A percentile compares a stretch with the other conserved stretches of the same genome.
Conservation (phyloP, 2,113 vertebrate genomes). For the Cathartes aura region DNA sequence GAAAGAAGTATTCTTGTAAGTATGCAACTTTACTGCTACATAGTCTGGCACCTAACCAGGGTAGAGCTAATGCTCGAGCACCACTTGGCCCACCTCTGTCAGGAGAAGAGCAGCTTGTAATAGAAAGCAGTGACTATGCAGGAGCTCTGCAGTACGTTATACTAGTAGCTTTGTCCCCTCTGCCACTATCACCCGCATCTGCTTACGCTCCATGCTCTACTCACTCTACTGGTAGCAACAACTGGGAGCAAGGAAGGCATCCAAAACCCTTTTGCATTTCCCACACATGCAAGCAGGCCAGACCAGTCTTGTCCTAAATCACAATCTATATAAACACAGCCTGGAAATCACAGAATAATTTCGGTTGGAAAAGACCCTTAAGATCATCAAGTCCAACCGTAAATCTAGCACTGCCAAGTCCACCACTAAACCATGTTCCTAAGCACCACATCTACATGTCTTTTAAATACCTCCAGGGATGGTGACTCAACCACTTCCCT, state of each 20-base stretch:
- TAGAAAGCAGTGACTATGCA: not conserved
- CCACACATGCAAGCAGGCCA: not conserved
- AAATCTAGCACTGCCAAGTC: not conserved
- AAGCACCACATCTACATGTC: accelerated
- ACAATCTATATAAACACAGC: not conserved
- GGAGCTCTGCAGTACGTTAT: not conserved
- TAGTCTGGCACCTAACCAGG: not conserved
- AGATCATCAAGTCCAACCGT: accelerated
- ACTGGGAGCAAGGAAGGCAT: not conserved
- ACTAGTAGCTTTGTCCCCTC: not conserved
- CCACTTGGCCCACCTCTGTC: not conserved
- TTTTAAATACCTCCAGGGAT: not conserved
- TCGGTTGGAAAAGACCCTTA: not conserved
- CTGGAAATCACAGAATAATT: not conserved
- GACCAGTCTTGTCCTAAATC: not conserved
- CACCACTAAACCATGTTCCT: not conserved
- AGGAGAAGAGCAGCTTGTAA: not conserved
- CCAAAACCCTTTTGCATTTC: not conserved
- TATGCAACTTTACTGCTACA: not conserved
- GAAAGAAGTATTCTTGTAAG: not conserved
- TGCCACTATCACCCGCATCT: not conserved
- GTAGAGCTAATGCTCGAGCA: not conserved
- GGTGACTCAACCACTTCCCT: not conserved
- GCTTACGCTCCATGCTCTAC: not conserved
- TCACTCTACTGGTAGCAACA: not conserved